phyloP scores from a whole-genome alignment of 1,140 invertebrate species.

The Heliconius melpomene region DNA sequence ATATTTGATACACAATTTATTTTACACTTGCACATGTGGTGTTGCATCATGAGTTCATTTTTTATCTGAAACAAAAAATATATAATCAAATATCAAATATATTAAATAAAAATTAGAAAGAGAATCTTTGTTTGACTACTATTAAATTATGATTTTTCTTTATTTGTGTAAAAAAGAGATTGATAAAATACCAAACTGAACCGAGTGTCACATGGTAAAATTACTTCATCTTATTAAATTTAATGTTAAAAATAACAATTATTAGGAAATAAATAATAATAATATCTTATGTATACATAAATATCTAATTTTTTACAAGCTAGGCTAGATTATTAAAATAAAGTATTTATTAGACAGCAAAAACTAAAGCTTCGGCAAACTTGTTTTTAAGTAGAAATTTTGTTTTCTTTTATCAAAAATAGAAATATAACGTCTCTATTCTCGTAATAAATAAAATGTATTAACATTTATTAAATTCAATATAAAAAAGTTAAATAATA shows the following conservation, averaged over 20 bases:
- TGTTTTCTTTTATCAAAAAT: no score
- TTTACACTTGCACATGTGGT: slow-evolving; percentile 62
- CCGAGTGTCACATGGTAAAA: background rate
- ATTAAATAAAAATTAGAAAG: background rate
- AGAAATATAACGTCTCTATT: no score
- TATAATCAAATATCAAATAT: slow-evolving; percentile 21
- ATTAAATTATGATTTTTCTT: background rate
- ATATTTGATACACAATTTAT: slow-evolving; percentile 52
- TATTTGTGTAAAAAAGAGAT: background rate
- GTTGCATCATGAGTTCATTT: slow-evolving; percentile 62
- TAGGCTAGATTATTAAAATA: background rate
- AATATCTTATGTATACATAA: background rate
- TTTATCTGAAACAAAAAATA: slow-evolving; percentile 66
- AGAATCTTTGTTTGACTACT: background rate
- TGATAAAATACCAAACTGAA: background rate
- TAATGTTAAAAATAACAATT: background rate
- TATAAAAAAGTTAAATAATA: no score
- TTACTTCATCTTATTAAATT: background rate
- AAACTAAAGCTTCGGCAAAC: background rate
- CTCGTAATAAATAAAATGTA: no score
- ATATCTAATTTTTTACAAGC: background rate
- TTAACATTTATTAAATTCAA: no score
- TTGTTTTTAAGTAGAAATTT: background rate
- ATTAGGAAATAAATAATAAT: background rate
- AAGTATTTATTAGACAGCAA: background rate